Evolutionary conservation across 2,888 invertebrate genomes (phyloP).

Genomic region (Eupithecia pulchellata): DNA sequence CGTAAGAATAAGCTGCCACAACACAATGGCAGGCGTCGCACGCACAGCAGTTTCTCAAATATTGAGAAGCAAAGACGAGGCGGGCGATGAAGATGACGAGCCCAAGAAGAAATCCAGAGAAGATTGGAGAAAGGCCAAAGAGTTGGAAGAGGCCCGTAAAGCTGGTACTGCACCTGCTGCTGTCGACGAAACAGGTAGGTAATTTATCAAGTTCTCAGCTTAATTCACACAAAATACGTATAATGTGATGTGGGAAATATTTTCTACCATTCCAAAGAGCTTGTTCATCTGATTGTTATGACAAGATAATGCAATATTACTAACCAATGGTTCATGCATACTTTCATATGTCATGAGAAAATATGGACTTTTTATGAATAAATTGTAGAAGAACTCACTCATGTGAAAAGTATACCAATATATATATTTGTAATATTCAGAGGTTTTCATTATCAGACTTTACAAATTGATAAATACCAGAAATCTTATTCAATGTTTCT

Average conservation of each 20-base stretch:
- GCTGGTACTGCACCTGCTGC: constrained; percentile 97
- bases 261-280: neutral
- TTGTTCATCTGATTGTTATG: neutral
- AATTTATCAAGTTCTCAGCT: constrained; percentile 27
- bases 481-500: too few relatives aligned
- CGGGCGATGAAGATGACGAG: constrained; percentile 88
- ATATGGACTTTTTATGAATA: too few relatives aligned
- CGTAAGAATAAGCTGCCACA: constrained; percentile 17
- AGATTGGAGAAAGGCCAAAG: constrained; percentile 98
- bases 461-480: too few relatives aligned
- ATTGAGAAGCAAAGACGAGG: constrained; percentile 86
- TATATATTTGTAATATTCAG: too few relatives aligned
- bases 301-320: neutral
- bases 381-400: too few relatives aligned
- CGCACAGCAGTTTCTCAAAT: constrained; percentile 90
- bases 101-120: constrained; percentile 95
- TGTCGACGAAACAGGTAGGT: constrained; percentile 90
- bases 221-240: neutral
- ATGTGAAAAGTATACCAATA: too few relatives aligned
- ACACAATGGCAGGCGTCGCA: constrained; percentile 70
- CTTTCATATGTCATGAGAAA: too few relatives aligned
- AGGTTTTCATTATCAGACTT: too few relatives aligned
- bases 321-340: neutral
- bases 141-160: constrained; percentile 98
- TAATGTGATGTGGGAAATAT: neutral